These are phyloP conservation scores for Nibea albiflora DNA, from an alignment of 2,113 vertebrate species.

Conservation along the genomic window DNA sequence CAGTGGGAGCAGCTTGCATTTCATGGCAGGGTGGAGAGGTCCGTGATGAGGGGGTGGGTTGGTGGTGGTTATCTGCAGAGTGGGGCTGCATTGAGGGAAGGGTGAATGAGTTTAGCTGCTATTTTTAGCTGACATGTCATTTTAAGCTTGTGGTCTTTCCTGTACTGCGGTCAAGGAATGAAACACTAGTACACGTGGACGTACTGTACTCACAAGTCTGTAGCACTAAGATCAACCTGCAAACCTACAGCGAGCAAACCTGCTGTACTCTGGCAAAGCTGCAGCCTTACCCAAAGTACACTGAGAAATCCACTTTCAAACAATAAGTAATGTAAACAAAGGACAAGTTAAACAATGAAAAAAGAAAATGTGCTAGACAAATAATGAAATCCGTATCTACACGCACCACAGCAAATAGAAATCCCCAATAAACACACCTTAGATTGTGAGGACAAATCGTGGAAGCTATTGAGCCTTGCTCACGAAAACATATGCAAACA, in stretches of 20 bases:
- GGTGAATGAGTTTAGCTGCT: constrained; percentile 75
- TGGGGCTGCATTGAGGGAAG: constrained; percentile 55
- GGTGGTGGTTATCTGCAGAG: constrained; percentile 59
- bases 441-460: constrained; percentile 18
- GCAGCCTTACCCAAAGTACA: constrained; percentile 3
- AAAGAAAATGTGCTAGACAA: background rate
- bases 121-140: constrained; percentile 79
- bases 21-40: constrained; percentile 77
- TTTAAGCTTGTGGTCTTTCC: constrained; percentile 58
- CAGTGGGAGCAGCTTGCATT: constrained; percentile 76
- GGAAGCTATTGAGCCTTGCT: constrained; percentile 14
- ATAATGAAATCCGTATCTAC: constrained; percentile 18
- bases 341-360: constrained; percentile 3
- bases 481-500: constrained; percentile 48
- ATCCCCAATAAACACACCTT: constrained; percentile 29
- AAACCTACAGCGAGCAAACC: background rate
- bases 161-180: constrained; percentile 42
- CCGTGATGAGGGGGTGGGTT: constrained; percentile 36
- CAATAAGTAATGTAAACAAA: background rate
- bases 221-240: background rate
- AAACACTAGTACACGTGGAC: constrained; percentile 30
- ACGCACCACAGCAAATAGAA: constrained; percentile 5
- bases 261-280: background rate
- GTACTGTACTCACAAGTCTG: background rate
- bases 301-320: constrained; percentile 22